Evolutionary conservation across 2,113 vertebrate genomes (phyloP).

Genomic region (Strigops habroptila): DNA sequence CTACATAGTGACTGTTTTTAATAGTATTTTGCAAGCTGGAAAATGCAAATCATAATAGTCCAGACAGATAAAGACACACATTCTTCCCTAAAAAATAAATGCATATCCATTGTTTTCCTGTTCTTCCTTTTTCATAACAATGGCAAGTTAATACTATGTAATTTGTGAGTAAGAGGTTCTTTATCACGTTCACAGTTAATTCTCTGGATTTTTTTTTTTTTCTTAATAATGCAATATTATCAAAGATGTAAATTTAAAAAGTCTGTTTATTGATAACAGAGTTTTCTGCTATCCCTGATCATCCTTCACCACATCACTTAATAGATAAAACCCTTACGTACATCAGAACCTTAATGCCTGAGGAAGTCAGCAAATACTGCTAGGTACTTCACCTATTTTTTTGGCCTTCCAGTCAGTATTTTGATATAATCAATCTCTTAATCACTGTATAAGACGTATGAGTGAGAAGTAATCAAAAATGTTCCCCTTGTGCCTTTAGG

Average conservation of each 20-base stretch:
- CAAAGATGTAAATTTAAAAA: too few species aligned
- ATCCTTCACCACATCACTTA: not conserved
- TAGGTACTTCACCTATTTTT: not conserved
- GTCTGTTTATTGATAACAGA: not conserved
- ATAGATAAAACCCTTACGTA: not conserved
- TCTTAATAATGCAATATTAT: not conserved
- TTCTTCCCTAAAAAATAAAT: not conserved
- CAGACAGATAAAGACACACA: not conserved
- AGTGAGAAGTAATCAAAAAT: not conserved
- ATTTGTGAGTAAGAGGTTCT: not conserved
- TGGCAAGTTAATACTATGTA: not conserved
- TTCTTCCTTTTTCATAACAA: not conserved
- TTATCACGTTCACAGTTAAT: not conserved
- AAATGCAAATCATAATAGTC: not conserved
- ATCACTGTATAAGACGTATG: not conserved
- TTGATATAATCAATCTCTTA: not conserved
- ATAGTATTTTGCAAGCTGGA: not conserved
- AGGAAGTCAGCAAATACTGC: not conserved
- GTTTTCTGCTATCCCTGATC: not conserved
- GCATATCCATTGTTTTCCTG: not conserved
- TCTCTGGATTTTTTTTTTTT: not conserved
- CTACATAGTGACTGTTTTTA: not conserved
- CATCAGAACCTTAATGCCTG: not conserved
- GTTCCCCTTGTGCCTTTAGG: not conserved
- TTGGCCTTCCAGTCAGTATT: not conserved